Evolutionary conservation across 1,140 invertebrate genomes (phyloP).

Genomic region (Listronotus oregonensis): DNA sequence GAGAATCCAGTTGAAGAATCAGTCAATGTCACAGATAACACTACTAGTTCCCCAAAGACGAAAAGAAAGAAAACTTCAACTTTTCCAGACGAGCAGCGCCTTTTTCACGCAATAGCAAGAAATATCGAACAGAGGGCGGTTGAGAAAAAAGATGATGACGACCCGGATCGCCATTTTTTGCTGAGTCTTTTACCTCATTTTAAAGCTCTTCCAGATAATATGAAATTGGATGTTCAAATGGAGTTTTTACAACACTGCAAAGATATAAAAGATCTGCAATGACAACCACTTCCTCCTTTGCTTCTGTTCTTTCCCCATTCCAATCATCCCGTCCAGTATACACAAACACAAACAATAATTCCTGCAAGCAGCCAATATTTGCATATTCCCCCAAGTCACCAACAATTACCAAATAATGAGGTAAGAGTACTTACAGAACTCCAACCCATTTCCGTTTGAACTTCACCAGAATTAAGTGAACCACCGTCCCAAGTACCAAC

Average conservation of each 20-base stretch:
- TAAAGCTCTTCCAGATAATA: not conserved
- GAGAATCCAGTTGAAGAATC: not conserved
- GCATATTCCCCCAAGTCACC: too few species aligned
- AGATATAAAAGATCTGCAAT: not conserved
- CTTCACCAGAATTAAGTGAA: too few species aligned
- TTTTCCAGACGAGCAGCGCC: not conserved
- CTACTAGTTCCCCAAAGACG: not conserved
- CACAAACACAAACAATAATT: too few species aligned
- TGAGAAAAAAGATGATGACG: slow-evolving; percentile 2
- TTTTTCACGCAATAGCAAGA: not conserved
- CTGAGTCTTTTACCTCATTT: not conserved
- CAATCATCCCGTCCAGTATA: too few species aligned
- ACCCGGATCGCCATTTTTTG: slow-evolving; percentile 3
- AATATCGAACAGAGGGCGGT: not conserved
- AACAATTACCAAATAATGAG: too few species aligned
- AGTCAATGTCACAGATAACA: too few species aligned
- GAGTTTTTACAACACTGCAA: not conserved
- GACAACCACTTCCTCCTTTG: not conserved
- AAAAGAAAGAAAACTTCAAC: slow-evolving; percentile 1
- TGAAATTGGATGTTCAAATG: slow-evolving; percentile 2
- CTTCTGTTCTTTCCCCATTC: too few species aligned
- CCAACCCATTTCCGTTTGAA: too few species aligned
- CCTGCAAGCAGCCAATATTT: too few species aligned
- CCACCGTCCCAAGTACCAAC: too few species aligned
- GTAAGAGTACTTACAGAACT: too few species aligned